Evolutionary conservation across 2,888 invertebrate genomes (phyloP), one percentile per base, ranked within the genome.

Genomic region (Ashinkailepas kermadecensis): DNA sequence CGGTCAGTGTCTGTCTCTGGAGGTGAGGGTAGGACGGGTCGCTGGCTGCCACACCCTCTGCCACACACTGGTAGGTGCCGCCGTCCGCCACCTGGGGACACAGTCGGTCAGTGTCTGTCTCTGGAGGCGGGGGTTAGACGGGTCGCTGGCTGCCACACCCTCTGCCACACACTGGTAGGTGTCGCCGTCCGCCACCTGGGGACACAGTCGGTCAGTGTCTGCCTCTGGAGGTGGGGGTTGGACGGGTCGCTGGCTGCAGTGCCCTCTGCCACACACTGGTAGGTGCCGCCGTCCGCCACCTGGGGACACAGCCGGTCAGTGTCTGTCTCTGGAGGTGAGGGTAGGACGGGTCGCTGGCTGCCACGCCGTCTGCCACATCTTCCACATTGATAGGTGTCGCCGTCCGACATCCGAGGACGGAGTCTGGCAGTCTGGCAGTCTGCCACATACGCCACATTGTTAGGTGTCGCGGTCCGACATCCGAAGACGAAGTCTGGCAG

Each of bases 31-130:
- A 10, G 91, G 91, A 0, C 90, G 88, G 65, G 90, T 90, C 88
- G 65, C 90, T 89, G 59, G 89, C 86, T 39, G 92, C 89, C 86
- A 83, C 83, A 7, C 82, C 83, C 56, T 83, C 88, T 2, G 95
- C 95, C 87, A 94, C 92, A 87, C 97, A 97, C 82, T 94, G 89
- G 88, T 97, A 97, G 4, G 91, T 90, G 67, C 97, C 97, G 54
- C 92, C 90, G 85, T 96, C 93, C 80, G 92, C 91, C 23, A 92
- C 84, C 90, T 93, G 87, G 54, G 83, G 82, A 80, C 83, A 82
- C 81, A 81, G 10, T 2, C 18, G 25, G n/a, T 25, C 39, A n/a
- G 39, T 39, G 39, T 39, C 39, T 39, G 39, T 39, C 39, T 39
- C 39, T 89, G 8, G 92, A 88, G 88, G 92, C 90, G 80, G 92